phyloP scores from a whole-genome alignment of 1,140 invertebrate genomes.

The Hesperophylax magnus region DNA sequence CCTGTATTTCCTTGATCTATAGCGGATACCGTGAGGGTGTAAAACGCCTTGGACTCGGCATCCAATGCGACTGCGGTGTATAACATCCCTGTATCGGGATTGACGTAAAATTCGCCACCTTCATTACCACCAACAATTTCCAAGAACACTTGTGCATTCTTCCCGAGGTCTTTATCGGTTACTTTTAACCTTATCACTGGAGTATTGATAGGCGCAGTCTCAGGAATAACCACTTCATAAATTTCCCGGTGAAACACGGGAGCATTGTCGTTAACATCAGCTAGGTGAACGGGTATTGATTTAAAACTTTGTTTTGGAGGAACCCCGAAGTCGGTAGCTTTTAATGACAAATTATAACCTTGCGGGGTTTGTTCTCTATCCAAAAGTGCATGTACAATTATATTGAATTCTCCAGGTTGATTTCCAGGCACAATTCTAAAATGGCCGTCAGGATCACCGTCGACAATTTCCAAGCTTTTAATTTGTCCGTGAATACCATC shows the following conservation, averaged over 20 bases:
- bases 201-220: conserved; percentile 90
- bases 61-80: conserved; percentile 89
- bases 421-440: conserved; percentile 80
- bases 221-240: conserved; percentile 89
- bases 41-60: conserved; percentile 89
- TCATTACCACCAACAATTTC: conserved; percentile 95
- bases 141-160: conserved; percentile 86
- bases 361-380: conserved; percentile 82
- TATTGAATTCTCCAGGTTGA: conserved; percentile 80
- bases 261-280: conserved; percentile 87
- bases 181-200: conserved; percentile 90
- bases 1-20: conserved; percentile 90
- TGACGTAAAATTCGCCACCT: conserved; percentile 88
- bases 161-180: conserved; percentile 85
- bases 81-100: conserved; percentile 90
- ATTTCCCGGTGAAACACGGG: conserved; percentile 91
- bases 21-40: conserved; percentile 92
- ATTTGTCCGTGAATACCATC: conserved; percentile 88
- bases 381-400: conserved; percentile 82
- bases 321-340: conserved; percentile 86
- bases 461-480: conserved; percentile 86
- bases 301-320: conserved; percentile 84
- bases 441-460: conserved; percentile 89
- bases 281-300: conserved; percentile 82
- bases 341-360: conserved; percentile 89